Base-by-base conservation (phyloP, 1,140 invertebrate genomes). In the Aphidius gifuensis region DNA sequence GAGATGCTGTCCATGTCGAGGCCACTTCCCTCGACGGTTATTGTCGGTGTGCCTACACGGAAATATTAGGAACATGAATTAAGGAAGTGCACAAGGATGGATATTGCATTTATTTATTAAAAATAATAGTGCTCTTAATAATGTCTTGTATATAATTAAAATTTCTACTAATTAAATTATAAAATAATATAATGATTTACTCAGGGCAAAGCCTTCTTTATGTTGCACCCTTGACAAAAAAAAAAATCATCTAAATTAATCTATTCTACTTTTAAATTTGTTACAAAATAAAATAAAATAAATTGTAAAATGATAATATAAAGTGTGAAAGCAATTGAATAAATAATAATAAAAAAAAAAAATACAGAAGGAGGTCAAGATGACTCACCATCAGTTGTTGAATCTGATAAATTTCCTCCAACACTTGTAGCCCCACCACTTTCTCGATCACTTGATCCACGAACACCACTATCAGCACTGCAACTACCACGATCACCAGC, bases 401-500 rank as follows among this genome's bases (percentile, higher is more conserved):
- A 91, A 71, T 91, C 89, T 2, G 88, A 90, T 45, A 91, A 79
- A 79, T 91, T 92, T 44, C 88, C 88, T 44, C 88, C 86, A 40
- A 86, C 84, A 48, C 88, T 88, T 40, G 87, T 88, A 3, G 89
- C 90, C 7, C 88, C 84, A 8, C 82, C 89, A 67, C 88, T 90
- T 70, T 91, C 89, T 32, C 89, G 79, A 72, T 93, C 91, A 68
- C 90, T 92, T 73, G 89, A 92, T 55, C 91, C 89, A 66, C 91
- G 83, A 2, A 92, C 89, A 21, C 90, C 92, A 21, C 90, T 92
- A 76, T 93, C 92, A n/a, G 91, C 92, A 69, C 90, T 92, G 77
- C 91, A 92, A 70, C 90, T 92, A 58, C 91, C 91, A 47, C 91
- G 80, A 73, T 93, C 91, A 2, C 89, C 90, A 4, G 88, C 79